Evolutionary conservation across 2,888 invertebrate genomes (phyloP).

Genomic region (Neoascia interrupta): DNA sequence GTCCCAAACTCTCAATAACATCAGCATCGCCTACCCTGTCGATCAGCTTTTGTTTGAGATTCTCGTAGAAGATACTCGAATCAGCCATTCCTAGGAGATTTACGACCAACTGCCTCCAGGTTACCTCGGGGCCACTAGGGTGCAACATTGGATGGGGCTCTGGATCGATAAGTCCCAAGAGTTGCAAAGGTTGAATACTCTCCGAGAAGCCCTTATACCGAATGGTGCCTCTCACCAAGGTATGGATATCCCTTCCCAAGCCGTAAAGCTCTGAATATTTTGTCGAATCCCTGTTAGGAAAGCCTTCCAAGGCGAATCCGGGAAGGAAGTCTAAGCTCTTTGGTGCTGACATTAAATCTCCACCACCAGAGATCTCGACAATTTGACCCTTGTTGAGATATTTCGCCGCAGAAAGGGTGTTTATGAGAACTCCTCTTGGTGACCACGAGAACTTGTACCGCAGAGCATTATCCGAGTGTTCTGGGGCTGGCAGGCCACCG

Average conservation of each 20-base stretch:
- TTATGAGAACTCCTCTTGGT: conserved; percentile 94
- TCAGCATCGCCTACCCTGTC: conserved; percentile 90
- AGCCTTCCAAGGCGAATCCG: conserved; percentile 97
- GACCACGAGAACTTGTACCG: conserved; percentile 98
- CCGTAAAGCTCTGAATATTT: conserved; percentile 93
- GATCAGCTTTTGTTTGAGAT: conserved; percentile 90
- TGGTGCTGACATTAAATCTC: conserved; percentile 91
- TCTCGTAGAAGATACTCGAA: conserved; percentile 94
- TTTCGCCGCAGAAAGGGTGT: conserved; percentile 93
- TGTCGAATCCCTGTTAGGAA: conserved; percentile 97
- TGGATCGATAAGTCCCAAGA: conserved; percentile 92
- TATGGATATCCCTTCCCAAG: conserved; percentile 89
- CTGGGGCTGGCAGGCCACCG: conserved; percentile 98
- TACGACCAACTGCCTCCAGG: conserved; percentile 95
- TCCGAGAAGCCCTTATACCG: conserved; percentile 95
- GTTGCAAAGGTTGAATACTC: conserved; percentile 91
- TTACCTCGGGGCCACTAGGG: conserved; percentile 95
- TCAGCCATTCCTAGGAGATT: conserved; percentile 91
- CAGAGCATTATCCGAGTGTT: conserved; percentile 93
- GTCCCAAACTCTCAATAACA: conserved; percentile 91
- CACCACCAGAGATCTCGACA: conserved; percentile 93
- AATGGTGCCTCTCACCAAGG: conserved; percentile 95
- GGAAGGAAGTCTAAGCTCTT: conserved; percentile 93
- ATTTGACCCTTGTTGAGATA: conserved; percentile 91
- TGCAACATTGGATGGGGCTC: conserved; percentile 94